Percentiles rank a stretch among this genome's conserved stretches.
Evolutionary conservation across 2,888 invertebrate species (phyloP).

Genomic region (Asteroscopus sphinx): DNA sequence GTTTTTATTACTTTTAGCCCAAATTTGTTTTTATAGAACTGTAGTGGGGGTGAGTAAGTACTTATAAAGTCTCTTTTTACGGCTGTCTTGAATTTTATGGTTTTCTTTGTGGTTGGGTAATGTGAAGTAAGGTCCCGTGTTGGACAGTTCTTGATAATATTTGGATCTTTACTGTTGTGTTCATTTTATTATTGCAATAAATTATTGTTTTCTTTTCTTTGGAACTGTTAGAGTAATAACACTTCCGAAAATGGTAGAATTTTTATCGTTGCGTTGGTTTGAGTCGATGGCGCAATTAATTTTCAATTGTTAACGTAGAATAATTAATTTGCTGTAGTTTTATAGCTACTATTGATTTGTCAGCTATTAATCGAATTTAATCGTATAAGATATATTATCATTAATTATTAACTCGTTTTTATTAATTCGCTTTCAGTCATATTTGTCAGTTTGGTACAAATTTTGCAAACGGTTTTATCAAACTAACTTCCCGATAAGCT

Average conservation of each 20-base stretch:
- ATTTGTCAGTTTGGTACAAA: too few species aligned
- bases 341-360: too few species aligned
- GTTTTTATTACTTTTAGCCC: conserved; percentile 65
- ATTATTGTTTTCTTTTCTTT: conserved; percentile 27
- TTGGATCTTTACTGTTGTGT: conserved; percentile 23
- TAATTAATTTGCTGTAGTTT: too few species aligned
- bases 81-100: conserved; percentile 73
- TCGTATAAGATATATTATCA: too few species aligned
- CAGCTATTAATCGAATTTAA: too few species aligned
- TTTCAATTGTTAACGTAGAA: too few species aligned
- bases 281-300: not conserved
- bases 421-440: too few species aligned
- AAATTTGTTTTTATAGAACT: conserved; percentile 66
- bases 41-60: conserved; percentile 64
- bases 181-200: conserved; percentile 28
- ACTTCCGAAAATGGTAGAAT: too few species aligned
- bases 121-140: conserved; percentile 64
- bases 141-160: conserved; percentile 55
- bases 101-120: conserved; percentile 63
- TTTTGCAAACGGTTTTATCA: too few species aligned
- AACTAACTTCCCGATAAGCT: too few species aligned
- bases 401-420: too few species aligned
- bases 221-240: not conserved
- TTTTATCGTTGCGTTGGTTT: not conserved
- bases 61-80: conserved; percentile 73